A percentile compares a stretch with the other conserved stretches of the same genome.
These are phyloP conservation scores for Drosophila multiciliata DNA, from an alignment of 2,888 invertebrate genomes.

Conservation along the genomic window DNA sequence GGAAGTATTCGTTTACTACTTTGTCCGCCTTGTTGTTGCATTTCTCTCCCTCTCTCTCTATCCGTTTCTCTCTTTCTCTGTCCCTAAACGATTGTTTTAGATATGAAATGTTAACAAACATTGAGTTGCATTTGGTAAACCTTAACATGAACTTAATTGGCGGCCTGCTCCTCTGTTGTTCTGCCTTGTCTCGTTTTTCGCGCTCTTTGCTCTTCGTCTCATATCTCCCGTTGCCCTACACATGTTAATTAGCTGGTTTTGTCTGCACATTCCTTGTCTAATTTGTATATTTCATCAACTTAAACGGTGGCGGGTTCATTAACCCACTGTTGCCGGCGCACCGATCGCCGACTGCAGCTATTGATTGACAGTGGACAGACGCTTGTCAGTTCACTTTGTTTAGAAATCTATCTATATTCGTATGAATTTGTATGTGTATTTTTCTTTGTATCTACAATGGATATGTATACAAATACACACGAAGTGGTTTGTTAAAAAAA, in stretches of 20 bases:
- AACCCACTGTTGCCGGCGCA: slow-evolving; percentile 51
- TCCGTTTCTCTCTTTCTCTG: not conserved
- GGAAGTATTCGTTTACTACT: slow-evolving; percentile 74
- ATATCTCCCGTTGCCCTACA: slow-evolving; percentile 24
- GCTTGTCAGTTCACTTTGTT: slow-evolving; percentile 47
- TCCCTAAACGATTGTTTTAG: slow-evolving; percentile 47
- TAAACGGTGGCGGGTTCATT: slow-evolving; percentile 55
- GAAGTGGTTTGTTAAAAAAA: slow-evolving; percentile 12
- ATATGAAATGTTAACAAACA: slow-evolving; percentile 52
- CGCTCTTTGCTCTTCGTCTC: slow-evolving; percentile 26
- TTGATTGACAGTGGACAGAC: slow-evolving; percentile 76
- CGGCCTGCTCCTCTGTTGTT: slow-evolving; percentile 19
- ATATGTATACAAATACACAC: slow-evolving; percentile 21
- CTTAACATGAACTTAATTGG: slow-evolving; percentile 39
- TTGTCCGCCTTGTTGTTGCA: slow-evolving; percentile 45
- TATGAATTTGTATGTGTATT: not conserved
- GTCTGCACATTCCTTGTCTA: slow-evolving; percentile 65
- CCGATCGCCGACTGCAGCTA: slow-evolving; percentile 62
- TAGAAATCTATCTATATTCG: slow-evolving; percentile 17
- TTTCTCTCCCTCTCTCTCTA: not conserved
- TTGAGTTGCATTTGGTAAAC: slow-evolving; percentile 41
- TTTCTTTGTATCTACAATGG: slow-evolving; percentile 1
- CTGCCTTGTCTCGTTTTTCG: slow-evolving; percentile 12
- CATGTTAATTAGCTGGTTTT: slow-evolving; percentile 69
- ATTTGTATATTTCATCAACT: slow-evolving; percentile 70